These are phyloP conservation scores for Trissolcus brochymenae DNA, from an alignment of 2,888 invertebrate genomes.

Conservation along the genomic window DNA sequence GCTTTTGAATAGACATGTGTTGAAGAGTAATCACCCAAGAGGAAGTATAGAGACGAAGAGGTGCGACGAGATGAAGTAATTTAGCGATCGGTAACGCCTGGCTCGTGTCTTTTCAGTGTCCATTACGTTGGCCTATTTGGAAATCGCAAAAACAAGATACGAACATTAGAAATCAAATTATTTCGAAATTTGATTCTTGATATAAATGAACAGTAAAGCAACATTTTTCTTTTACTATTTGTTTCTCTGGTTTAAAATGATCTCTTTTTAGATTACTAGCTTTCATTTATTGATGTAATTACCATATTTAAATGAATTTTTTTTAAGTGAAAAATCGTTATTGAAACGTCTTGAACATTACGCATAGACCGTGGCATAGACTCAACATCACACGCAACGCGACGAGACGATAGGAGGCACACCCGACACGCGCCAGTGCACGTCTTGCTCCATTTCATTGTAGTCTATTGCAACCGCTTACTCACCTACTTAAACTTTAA, in stretches of 20 bases:
- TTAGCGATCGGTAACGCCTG: conserved; percentile 47
- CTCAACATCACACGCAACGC: conserved; percentile 35
- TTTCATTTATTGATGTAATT: background rate
- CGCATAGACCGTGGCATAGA: conserved; percentile 2
- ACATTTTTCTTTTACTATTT: no score
- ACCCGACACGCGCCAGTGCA: conserved; percentile 76
- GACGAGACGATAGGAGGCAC: conserved; percentile 64
- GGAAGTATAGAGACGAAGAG: conserved; percentile 23
- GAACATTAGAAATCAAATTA: background rate
- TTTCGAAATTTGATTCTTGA: no score
- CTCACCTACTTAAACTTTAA: conserved; percentile 74
- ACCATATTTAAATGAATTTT: background rate
- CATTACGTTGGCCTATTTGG: conserved; percentile 26
- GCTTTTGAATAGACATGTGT: conserved; percentile 17
- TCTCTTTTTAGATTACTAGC: background rate
- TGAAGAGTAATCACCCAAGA: conserved; percentile 32
- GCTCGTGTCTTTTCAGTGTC: conserved; percentile 41
- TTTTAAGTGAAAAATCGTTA: no score
- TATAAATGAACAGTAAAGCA: no score
- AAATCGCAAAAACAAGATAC: conserved; percentile 18
- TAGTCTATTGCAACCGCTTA: conserved; percentile 71
- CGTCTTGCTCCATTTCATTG: conserved; percentile 76
- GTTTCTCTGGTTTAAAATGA: no score
- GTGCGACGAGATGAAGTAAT: conserved; percentile 33
- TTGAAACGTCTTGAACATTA: conserved; percentile 14